Conservation (phyloP, 30 jellyfish, hydroid and myxozoan genomes). For the Phacellophora camtschatica region DNA sequence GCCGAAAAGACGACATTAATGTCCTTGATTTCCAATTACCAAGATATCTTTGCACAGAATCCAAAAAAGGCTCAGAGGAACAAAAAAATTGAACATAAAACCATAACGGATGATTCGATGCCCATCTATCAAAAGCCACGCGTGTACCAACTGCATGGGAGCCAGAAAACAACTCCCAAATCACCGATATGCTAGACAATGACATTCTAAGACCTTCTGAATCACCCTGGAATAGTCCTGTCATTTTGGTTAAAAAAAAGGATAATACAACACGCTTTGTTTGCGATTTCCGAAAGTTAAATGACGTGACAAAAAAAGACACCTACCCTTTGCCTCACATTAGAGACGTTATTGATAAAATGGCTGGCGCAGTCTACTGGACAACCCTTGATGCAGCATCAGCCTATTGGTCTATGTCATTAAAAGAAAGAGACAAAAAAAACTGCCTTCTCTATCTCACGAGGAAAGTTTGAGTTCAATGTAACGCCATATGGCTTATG, state of each 20-base stretch:
- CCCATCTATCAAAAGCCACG: constrained; percentile 33
- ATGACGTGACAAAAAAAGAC: constrained; percentile 52
- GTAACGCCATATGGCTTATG: constrained; percentile 31
- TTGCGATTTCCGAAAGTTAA: constrained; percentile 56
- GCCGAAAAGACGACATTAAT: constrained; percentile 5
- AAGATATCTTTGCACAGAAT: constrained; percentile 39
- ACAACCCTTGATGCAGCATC: constrained; percentile 36
- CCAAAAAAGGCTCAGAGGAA: constrained; percentile 7
- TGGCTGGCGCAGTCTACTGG: constrained; percentile 47
- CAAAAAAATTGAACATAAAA: constrained; percentile 11
- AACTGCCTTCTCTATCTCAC: constrained; percentile 37
- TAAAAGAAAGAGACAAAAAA: constrained; percentile 6
- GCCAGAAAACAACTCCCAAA: constrained; percentile 31
- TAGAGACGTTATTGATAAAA: constrained; percentile 49
- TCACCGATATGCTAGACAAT: constrained; percentile 33
- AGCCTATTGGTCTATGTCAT: constrained; percentile 20
- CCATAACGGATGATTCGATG: constrained; percentile 20
- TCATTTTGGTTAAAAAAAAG: constrained; percentile 33
- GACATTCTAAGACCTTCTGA: constrained; percentile 36
- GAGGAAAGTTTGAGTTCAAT: constrained; percentile 38
- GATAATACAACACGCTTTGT: constrained; percentile 47
- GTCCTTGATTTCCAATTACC: constrained; percentile 33
- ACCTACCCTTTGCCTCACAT: constrained; percentile 60
- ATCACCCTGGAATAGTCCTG: constrained; percentile 59
- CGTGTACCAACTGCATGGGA: constrained; percentile 47